Evolutionary conservation across 1,140 invertebrate genomes (phyloP), one percentile per base, ranked within the genome.

Genomic region (Papilio aristodemus): DNA sequence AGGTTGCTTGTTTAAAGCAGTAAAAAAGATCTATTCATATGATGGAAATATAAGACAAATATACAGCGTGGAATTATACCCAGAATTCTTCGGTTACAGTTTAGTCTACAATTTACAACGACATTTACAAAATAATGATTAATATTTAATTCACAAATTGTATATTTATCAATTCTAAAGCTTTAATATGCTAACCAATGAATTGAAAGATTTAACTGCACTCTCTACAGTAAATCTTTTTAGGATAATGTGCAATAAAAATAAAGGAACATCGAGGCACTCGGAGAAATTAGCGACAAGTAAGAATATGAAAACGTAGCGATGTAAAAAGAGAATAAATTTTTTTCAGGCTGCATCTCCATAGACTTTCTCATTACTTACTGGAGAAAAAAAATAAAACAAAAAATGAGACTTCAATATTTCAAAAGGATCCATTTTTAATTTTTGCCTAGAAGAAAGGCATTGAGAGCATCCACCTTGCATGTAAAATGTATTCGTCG

Each of bases 231-330:
- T 19, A 37, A 36, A 62, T 62, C 59, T 14, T 9, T 37, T 62
- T 10, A 62, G 6, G 59, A 14, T 62, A 62, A 62, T 62, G 59
- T 37, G 36, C 59, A 62, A 36, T n/a, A n/a, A 27, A 62, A 46
- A 66, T 41, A 66, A 66, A 66, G 7, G 41, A 66, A 41, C 63
- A 66, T 66, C 63, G n/a, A 66, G 63, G 63, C 63, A 66, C 41
- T 66, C 41, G 22, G 63, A 66, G 63, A 66, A 66, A 46, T 66
- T 66, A 66, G 63, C 22, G 63, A 46, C 41, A 66, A 46, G 62
- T 43, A 64, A 64, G 63, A 43, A 66, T 46, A 66, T 66, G 39
- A 66, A 46, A 66, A 66, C 8, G 63, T 66, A 46, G 63, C 63
- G 39, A 66, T 27, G 19, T 46, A 32, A 27, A 66, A n/a, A 66